These are phyloP conservation scores for Spilogale gracilis DNA, from an alignment of 2,113 vertebrate species.

Conservation along the genomic window DNA sequence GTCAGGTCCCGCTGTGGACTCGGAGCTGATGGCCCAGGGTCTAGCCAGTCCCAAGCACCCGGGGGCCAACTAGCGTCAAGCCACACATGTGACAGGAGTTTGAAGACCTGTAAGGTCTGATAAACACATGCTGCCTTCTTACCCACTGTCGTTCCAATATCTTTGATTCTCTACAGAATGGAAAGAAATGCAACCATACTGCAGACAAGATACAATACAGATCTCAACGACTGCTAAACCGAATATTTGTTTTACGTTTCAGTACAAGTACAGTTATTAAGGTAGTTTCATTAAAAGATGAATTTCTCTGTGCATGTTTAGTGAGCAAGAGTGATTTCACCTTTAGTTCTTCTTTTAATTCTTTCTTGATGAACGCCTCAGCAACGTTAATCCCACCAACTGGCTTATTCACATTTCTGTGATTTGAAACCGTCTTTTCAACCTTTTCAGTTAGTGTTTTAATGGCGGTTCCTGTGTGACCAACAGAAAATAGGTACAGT, in stretches of 20 bases:
- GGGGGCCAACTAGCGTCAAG: neutral
- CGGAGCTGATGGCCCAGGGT: neutral
- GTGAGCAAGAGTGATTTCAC: slow-evolving; percentile 83
- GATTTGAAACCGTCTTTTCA: slow-evolving; percentile 87
- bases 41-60: neutral
- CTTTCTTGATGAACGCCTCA: slow-evolving; percentile 85
- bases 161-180: neutral
- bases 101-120: neutral
- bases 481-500: slow-evolving; percentile 50
- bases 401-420: slow-evolving; percentile 86
- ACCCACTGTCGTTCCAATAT: neutral
- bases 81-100: rapidly evolving
- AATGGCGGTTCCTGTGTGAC: slow-evolving; percentile 87
- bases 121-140: neutral
- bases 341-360: slow-evolving; percentile 90
- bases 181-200: neutral
- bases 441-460: slow-evolving; percentile 88
- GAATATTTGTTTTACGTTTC: neutral
- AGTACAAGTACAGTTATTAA: neutral
- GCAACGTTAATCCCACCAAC: slow-evolving; percentile 88
- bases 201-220: neutral
- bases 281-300: neutral
- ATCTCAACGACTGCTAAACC: neutral
- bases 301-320: neutral
- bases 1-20: neutral